A percentile compares a stretch with the other conserved stretches of the same genome.
Evolutionary conservation across 2,797 vertebrate genomes (phyloP).

Genomic region (Oryzias dopingdopingensis): DNA sequence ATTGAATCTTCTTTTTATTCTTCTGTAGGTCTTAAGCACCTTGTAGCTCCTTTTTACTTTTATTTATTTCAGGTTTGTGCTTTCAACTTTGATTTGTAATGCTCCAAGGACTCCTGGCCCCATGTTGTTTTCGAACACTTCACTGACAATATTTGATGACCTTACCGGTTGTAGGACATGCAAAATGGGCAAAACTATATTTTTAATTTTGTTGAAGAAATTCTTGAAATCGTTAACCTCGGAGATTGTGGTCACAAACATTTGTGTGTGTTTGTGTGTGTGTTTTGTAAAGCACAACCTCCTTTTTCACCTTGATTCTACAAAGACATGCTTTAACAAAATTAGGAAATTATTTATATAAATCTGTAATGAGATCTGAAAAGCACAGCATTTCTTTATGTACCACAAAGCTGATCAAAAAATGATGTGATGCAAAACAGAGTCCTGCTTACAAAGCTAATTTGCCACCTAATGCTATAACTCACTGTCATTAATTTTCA

Average conservation of each 20-base stretch:
- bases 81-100: no score
- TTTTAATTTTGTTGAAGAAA: no score
- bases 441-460: conserved; percentile 52
- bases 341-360: conserved; percentile 4
- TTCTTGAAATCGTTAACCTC: background rate
- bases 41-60: no score
- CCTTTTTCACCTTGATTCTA: conserved; percentile 3
- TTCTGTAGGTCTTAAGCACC: no score
- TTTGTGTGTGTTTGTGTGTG: background rate
- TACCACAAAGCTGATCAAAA: conserved; percentile 36
- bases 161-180: no score
- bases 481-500: conserved; percentile 65
- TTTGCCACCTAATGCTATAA: conserved; percentile 42
- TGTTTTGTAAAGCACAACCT: background rate
- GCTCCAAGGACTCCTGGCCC: no score
- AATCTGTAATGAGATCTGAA: conserved; percentile 9
- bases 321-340: conserved; percentile 7
- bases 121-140: no score
- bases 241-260: background rate
- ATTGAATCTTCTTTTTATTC: no score
- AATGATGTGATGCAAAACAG: conserved; percentile 57
- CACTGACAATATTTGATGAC: no score
- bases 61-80: no score
- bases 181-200: no score
- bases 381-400: conserved; percentile 8